phyloP scores from a whole-genome alignment of 2,888 invertebrate species.

The Alitta virens region DNA sequence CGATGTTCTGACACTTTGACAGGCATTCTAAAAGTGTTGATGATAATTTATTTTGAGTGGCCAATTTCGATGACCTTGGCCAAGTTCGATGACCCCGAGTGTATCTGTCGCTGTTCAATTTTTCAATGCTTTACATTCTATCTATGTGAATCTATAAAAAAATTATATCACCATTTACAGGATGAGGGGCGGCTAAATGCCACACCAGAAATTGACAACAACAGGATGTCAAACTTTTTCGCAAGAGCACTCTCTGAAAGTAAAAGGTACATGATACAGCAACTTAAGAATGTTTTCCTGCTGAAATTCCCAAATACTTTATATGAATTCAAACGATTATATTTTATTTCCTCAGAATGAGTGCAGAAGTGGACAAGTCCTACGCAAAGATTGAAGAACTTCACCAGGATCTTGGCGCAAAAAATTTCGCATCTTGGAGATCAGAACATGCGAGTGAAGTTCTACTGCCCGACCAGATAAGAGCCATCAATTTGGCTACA shows the following conservation, averaged over 20 bases:
- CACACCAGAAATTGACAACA: slow-evolving; percentile 34
- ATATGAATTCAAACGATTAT: not conserved
- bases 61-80: too few relatives aligned
- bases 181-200: slow-evolving; percentile 2
- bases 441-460: slow-evolving; percentile 46
- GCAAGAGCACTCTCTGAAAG: slow-evolving; percentile 44
- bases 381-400: slow-evolving; percentile 37
- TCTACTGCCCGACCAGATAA: slow-evolving; percentile 31
- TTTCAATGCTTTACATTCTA: too few relatives aligned
- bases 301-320: too few relatives aligned
- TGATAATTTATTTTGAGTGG: too few relatives aligned
- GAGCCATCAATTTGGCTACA: slow-evolving; percentile 28
- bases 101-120: too few relatives aligned
- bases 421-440: slow-evolving; percentile 42
- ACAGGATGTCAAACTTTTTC: slow-evolving; percentile 42
- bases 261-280: slow-evolving; percentile 46
- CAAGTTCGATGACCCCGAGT: too few relatives aligned
- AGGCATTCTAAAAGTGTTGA: too few relatives aligned
- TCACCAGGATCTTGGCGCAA: slow-evolving; percentile 41
- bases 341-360: slow-evolving; percentile 38
- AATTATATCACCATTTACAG: slow-evolving; percentile 4
- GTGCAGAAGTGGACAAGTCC: slow-evolving; percentile 42
- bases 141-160: too few relatives aligned
- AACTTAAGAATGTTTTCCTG: too few relatives aligned
- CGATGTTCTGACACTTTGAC: too few relatives aligned